These are phyloP conservation scores for Ovibos moschatus DNA, from an alignment of 2,113 vertebrate species.

Conservation along the genomic window DNA sequence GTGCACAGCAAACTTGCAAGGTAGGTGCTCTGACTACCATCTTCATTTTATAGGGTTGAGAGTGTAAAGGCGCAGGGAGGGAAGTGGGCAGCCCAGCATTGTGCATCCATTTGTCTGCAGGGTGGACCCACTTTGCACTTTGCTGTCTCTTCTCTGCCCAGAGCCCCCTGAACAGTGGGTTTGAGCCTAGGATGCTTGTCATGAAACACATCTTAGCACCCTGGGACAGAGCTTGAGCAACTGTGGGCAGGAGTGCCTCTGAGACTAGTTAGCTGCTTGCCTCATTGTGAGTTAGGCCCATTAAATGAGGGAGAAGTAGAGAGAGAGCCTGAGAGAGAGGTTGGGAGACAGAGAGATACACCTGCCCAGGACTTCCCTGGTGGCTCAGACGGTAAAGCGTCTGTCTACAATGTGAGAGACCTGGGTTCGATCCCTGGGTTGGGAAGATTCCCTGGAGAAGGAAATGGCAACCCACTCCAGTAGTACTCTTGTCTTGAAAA, in stretches of 20 bases:
- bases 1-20: neutral
- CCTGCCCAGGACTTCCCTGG: neutral
- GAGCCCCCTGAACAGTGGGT: neutral
- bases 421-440: too few relatives aligned
- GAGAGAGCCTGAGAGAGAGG: neutral
- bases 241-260: neutral
- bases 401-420: too few relatives aligned
- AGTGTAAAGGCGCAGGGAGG: neutral
- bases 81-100: neutral
- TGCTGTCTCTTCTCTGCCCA: neutral
- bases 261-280: neutral
- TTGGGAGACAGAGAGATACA: neutral
- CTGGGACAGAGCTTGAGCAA: neutral
- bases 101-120: rapidly evolving
- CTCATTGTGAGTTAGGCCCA: neutral
- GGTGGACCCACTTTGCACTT: rapidly evolving
- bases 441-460: too few relatives aligned
- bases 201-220: neutral
- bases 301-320: neutral
- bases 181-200: neutral
- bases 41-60: neutral
- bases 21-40: neutral
- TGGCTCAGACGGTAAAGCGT: too few relatives aligned
- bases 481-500: too few relatives aligned
- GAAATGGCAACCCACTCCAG: too few relatives aligned